Evolutionary conservation across 2,888 invertebrate genomes (phyloP).

Genomic region (Leptopilina myrica): DNA sequence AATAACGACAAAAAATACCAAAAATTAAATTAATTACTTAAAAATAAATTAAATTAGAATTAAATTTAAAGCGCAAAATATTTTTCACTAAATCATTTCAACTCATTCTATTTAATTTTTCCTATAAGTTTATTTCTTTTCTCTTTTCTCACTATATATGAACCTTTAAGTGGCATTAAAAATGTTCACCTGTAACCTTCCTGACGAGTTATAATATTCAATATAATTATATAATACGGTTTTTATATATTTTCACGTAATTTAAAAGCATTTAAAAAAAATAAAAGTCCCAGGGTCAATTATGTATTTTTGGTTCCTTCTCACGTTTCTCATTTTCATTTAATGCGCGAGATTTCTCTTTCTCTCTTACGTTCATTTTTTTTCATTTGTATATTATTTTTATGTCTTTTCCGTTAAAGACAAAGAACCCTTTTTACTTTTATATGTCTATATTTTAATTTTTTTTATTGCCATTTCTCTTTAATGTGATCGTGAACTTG

Average conservation of each 20-base stretch:
- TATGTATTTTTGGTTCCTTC: conserved; percentile 31
- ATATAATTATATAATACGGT: background rate
- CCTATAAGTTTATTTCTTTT: background rate
- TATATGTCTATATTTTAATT: background rate
- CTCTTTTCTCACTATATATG: background rate
- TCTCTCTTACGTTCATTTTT: conserved; percentile 9
- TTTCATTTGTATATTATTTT: conserved; percentile 11
- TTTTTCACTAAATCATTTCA: background rate
- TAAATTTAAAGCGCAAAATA: background rate
- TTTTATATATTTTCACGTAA: background rate
- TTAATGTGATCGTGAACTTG: background rate
- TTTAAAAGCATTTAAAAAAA: background rate
- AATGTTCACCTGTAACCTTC: conserved; percentile 20
- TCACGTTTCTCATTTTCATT: conserved; percentile 39
- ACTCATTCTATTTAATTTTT: background rate
- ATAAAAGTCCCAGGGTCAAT: conserved; percentile 15
- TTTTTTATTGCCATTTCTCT: background rate
- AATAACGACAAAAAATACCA: too few species aligned
- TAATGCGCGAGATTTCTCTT: conserved; percentile 14
- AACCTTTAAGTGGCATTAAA: conserved; percentile 11
- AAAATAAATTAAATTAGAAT: too few species aligned
- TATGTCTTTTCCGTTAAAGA: background rate
- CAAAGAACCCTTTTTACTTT: background rate
- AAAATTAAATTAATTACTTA: too few species aligned
- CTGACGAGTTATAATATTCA: background rate